Evolutionary conservation across 1,140 invertebrate species (phyloP).

Genomic region (Drosophila sucinea): DNA sequence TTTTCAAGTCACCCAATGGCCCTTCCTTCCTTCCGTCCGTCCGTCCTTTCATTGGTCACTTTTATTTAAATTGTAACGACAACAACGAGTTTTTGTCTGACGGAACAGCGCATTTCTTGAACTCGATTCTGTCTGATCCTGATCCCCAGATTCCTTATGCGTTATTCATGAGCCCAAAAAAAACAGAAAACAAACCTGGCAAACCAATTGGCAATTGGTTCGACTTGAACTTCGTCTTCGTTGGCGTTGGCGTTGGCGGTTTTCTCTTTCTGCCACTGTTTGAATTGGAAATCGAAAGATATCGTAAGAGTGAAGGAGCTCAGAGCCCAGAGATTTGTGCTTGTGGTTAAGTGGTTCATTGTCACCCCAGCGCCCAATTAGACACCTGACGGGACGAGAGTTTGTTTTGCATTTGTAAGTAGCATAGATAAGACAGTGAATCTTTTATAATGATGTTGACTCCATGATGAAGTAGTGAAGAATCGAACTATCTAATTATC

Average conservation of each 20-base stretch:
- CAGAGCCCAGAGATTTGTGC: slow-evolving; percentile 24
- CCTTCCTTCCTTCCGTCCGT: neutral
- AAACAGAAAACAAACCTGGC: slow-evolving; percentile 27
- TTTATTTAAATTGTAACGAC: slow-evolving; percentile 78
- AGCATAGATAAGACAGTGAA: slow-evolving; percentile 27
- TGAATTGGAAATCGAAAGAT: slow-evolving; percentile 31
- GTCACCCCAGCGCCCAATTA: slow-evolving; percentile 80
- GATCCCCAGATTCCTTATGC: slow-evolving; percentile 62
- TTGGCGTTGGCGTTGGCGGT: slow-evolving; percentile 41
- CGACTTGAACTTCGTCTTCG: slow-evolving; percentile 40
- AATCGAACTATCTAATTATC: neutral
- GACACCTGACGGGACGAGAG: slow-evolving; percentile 65
- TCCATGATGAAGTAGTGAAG: neutral
- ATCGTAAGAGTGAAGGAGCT: neutral
- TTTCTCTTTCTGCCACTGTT: slow-evolving; percentile 34
- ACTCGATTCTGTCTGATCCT: slow-evolving; percentile 36
- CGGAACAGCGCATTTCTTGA: slow-evolving; percentile 13
- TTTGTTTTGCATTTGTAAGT: slow-evolving; percentile 35
- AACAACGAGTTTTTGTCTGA: neutral
- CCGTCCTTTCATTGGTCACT: slow-evolving; percentile 14
- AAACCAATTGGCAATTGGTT: slow-evolving; percentile 74
- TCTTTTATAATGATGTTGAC: slow-evolving; percentile 30
- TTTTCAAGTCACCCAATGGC: neutral
- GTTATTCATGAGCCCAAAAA: slow-evolving; percentile 71
- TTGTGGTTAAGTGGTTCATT: slow-evolving; percentile 71